A percentile compares a stretch with the other conserved stretches of the same genome.
Conservation (phyloP, 2,113 vertebrate genomes). For the Chascanopsetta lugubris region DNA sequence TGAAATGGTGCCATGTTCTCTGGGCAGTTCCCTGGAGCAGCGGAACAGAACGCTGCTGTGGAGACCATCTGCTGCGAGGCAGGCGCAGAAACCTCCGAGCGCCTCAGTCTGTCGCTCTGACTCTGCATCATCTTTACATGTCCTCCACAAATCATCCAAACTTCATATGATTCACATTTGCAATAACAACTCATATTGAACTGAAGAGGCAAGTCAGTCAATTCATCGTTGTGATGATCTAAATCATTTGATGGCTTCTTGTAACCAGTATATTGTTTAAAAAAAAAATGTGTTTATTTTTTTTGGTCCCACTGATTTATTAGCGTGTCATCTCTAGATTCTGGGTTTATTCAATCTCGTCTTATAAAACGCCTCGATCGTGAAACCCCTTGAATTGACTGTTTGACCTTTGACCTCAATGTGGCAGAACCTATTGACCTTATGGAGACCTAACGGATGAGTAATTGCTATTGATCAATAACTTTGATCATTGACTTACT, state of each 20-base stretch:
- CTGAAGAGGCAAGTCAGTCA: no score
- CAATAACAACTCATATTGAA: neutral
- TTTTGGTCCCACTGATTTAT: neutral
- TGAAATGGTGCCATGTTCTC: conserved; percentile 35
- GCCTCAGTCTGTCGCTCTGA: conserved; percentile 48
- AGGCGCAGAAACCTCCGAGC: conserved; percentile 39
- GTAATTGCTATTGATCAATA: neutral
- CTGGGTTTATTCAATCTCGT: neutral
- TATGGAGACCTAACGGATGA: neutral
- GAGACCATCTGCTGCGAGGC: conserved; percentile 62
- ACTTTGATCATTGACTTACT: neutral
- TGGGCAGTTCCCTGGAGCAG: conserved; percentile 37
- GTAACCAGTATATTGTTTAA: no score
- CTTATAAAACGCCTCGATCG: neutral
- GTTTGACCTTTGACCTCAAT: neutral
- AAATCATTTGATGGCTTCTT: no score
- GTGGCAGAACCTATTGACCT: neutral
- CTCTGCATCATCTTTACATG: conserved; percentile 37
- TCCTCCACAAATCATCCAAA: conserved; percentile 3
- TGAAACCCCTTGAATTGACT: neutral
- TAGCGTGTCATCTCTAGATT: neutral
- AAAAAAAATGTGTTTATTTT: no score
- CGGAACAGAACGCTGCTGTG: conserved; percentile 59
- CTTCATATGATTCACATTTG: neutral
- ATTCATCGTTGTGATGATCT: no score